These are phyloP conservation scores for Sebastes oblongus DNA, from an alignment of 2,797 vertebrate genomes.

Conservation along the genomic window DNA sequence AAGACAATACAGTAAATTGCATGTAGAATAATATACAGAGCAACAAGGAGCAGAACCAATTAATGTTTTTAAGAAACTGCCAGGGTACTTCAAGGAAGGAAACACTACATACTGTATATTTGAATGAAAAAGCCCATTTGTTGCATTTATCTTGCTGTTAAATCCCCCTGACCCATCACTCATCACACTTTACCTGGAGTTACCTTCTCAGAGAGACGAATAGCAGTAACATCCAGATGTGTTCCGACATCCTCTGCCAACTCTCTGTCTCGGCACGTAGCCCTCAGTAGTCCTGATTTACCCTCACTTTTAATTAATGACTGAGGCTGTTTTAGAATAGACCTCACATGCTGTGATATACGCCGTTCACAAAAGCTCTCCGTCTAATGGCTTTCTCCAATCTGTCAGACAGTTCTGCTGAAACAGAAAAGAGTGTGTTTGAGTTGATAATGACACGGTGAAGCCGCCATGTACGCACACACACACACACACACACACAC, in stretches of 20 bases:
- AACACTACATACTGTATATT: background rate
- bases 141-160: background rate
- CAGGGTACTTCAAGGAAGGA: background rate
- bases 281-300: conserved; percentile 30
- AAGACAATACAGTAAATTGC: too few species aligned
- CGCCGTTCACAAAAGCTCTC: background rate
- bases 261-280: conserved; percentile 25
- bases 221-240: background rate
- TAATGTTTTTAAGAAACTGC: background rate
- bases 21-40: too few species aligned
- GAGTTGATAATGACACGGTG: conserved; percentile 55
- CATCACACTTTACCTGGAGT: background rate
- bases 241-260: background rate
- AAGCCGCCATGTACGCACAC: background rate
- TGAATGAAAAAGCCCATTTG: background rate
- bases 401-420: conserved; percentile 2
- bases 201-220: background rate
- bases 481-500: background rate
- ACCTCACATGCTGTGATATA: conserved; percentile 25
- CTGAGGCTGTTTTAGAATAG: conserved; percentile 32
- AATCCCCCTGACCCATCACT: too few species aligned
- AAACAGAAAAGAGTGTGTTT: conserved; percentile 30
- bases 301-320: conserved; percentile 29
- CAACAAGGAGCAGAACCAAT: background rate
- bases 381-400: conserved; percentile 1